Conservation (phyloP, 2,888 invertebrate genomes). For the Acutogordius australiensis region DNA sequence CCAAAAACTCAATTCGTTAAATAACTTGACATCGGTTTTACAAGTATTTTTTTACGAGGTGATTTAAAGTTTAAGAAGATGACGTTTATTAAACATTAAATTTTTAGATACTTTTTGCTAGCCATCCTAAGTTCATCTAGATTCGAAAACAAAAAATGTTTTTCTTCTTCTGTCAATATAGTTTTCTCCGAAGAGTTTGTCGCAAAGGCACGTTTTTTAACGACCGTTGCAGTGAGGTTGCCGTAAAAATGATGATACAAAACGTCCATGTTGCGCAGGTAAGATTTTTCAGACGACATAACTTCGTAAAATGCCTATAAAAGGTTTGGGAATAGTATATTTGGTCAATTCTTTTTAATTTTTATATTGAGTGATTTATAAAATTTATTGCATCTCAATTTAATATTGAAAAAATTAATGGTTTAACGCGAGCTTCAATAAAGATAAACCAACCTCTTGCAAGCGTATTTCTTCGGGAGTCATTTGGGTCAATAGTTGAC, state of each 20-base stretch:
- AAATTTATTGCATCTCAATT: background rate
- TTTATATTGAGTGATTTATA: too few species aligned
- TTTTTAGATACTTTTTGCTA: too few species aligned
- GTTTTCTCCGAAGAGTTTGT: background rate
- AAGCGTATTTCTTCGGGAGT: background rate
- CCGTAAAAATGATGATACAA: background rate
- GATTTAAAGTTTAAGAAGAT: too few species aligned
- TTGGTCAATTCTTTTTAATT: too few species aligned
- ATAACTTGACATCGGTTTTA: too few species aligned
- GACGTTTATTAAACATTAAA: too few species aligned
- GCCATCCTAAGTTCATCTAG: background rate
- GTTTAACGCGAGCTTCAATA: too few species aligned
- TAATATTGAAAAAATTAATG: background rate
- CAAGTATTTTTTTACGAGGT: too few species aligned
- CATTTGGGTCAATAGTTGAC: background rate
- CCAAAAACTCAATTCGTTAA: too few species aligned
- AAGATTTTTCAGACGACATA: background rate
- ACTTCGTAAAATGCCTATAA: background rate
- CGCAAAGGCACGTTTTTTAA: too few species aligned
- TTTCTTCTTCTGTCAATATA: background rate
- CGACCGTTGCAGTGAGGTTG: too few species aligned
- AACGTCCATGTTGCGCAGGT: background rate
- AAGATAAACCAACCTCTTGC: slow-evolving; percentile 1
- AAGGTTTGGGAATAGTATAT: too few species aligned
- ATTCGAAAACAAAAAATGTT: slow-evolving; percentile 5